phyloP scores from a whole-genome alignment of 2,113 vertebrate genomes.

The Petaurus breviceps region DNA sequence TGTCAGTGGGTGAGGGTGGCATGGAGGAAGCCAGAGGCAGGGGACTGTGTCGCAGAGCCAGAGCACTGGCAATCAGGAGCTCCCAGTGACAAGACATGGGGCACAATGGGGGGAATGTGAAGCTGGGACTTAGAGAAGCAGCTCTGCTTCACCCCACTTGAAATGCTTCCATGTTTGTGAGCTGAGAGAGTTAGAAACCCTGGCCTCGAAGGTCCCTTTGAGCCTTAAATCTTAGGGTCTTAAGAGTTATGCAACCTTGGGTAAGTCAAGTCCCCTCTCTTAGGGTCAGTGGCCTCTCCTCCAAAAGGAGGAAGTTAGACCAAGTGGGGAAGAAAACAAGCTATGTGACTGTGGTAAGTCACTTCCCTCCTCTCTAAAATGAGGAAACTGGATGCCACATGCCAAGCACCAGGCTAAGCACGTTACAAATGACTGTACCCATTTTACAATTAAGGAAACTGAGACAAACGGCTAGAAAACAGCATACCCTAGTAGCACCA shows the following conservation, averaged over 20 bases:
- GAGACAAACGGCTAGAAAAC: background rate
- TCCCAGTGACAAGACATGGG: background rate
- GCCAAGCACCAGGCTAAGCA: background rate
- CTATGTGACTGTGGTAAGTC: background rate
- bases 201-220: background rate
- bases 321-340: background rate
- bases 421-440: background rate
- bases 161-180: background rate
- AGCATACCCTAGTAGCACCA: background rate
- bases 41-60: background rate
- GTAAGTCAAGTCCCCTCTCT: background rate
- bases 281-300: background rate
- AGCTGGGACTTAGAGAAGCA: background rate
- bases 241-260: background rate
- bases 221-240: background rate
- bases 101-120: background rate
- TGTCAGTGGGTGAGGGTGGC: background rate
- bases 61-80: background rate
- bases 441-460: background rate
- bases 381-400: background rate
- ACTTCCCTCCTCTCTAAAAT: background rate
- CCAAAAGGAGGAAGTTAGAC: background rate
- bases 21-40: too few species aligned
- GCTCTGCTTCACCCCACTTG: background rate
- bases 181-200: background rate